phyloP scores from a whole-genome alignment of 2,797 vertebrate genomes.

The Lepilemur ruficaudatus region DNA sequence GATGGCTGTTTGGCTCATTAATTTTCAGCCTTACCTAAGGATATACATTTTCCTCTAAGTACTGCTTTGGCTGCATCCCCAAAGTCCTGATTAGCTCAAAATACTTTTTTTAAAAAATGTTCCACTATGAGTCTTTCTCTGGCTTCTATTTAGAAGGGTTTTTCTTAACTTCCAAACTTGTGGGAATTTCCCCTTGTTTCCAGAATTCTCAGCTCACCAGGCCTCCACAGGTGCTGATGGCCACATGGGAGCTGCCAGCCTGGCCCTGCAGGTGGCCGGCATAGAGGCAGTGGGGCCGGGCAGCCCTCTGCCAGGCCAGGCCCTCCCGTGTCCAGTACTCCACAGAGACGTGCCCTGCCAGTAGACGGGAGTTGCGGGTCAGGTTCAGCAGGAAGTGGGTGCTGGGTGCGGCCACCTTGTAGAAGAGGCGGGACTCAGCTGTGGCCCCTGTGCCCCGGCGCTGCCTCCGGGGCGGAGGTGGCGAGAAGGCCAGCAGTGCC shows the following conservation, averaged over 20 bases:
- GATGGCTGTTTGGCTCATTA: background rate
- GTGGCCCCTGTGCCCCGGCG: conserved; percentile 86
- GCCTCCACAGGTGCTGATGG: conserved; percentile 99
- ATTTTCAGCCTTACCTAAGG: background rate
- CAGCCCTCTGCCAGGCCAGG: conserved; percentile 94
- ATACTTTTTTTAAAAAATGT: background rate
- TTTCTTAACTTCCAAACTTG: background rate
- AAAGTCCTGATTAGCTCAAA: background rate
- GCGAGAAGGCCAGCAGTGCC: conserved; percentile 87
- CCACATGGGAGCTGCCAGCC: conserved; percentile 92
- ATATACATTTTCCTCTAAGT: background rate
- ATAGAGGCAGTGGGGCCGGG: conserved; percentile 94
- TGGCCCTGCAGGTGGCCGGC: conserved; percentile 95
- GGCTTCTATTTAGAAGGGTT: background rate
- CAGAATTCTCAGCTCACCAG: conserved; percentile 89
- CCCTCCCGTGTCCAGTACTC: conserved; percentile 97
- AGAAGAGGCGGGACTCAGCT: conserved; percentile 92
- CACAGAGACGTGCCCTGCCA: conserved; percentile 94
- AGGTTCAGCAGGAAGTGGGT: conserved; percentile 97
- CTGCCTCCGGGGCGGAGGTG: conserved; percentile 80
- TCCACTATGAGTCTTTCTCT: background rate
- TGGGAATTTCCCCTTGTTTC: background rate
- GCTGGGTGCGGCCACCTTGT: conserved; percentile 92
- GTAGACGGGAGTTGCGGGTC: conserved; percentile 92
- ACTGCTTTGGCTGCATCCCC: background rate